Conservation (phyloP, 2,113 vertebrate genomes). For the Antechinus stuartii region DNA sequence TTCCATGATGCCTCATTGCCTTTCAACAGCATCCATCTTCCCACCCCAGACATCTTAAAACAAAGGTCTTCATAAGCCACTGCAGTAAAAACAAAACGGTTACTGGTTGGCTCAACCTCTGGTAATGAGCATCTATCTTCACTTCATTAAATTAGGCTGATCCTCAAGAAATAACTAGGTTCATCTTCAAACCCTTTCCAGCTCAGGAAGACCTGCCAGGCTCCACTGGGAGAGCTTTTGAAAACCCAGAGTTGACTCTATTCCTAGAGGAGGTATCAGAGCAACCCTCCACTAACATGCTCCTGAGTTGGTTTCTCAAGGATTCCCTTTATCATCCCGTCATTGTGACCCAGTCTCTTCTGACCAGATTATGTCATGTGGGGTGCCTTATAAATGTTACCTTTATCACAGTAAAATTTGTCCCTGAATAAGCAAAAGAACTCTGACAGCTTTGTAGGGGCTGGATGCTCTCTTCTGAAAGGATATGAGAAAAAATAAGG, state of each 20-base stretch:
- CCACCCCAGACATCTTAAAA: neutral
- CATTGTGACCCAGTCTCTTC: neutral
- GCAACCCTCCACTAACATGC: neutral
- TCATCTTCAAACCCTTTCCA: neutral
- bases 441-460: neutral
- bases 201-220: neutral
- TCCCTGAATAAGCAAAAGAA: constrained; percentile 39
- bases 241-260: neutral
- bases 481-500: constrained; percentile 6
- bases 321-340: neutral
- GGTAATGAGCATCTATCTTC: neutral
- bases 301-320: neutral
- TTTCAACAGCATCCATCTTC: neutral
- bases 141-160: neutral
- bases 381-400: neutral
- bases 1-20: neutral
- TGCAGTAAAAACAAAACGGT: neutral
- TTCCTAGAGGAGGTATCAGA: neutral
- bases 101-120: neutral
- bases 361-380: neutral
- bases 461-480: neutral
- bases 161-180: neutral
- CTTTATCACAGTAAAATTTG: constrained; percentile 43
- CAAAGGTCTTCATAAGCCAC: neutral
- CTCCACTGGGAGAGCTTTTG: neutral